Evolutionary conservation across 2,888 invertebrate species (phyloP).

Genomic region (Ochropleura plecta): DNA sequence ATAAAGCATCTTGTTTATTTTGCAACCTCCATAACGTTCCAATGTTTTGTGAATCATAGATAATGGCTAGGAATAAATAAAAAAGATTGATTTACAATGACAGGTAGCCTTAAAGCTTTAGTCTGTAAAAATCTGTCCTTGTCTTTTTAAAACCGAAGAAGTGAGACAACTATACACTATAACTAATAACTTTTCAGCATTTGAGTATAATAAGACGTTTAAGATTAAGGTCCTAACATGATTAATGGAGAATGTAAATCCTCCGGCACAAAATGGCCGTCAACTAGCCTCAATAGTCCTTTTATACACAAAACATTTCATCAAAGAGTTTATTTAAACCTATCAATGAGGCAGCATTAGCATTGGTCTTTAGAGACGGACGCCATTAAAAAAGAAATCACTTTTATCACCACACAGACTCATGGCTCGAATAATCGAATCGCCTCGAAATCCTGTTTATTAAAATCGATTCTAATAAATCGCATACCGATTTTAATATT

Average conservation of each 20-base stretch:
- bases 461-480: slow-evolving; percentile 46
- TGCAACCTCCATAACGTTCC: neutral
- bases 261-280: neutral
- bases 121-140: slow-evolving; percentile 2
- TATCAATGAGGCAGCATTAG: slow-evolving; percentile 11
- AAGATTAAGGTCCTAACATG: slow-evolving; percentile 1
- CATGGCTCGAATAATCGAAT: slow-evolving; percentile 29
- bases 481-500: slow-evolving; percentile 38
- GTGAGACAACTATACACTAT: slow-evolving; percentile 6
- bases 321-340: slow-evolving; percentile 20
- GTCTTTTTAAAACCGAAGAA: slow-evolving; percentile 14
- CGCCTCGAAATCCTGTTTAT: slow-evolving; percentile 42
- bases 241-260: slow-evolving; percentile 27
- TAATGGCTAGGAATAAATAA: neutral
- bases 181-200: slow-evolving; percentile 1
- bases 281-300: neutral
- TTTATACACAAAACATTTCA: slow-evolving; percentile 27
- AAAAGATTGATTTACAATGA: neutral
- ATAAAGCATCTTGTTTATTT: slow-evolving; percentile 4
- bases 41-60: slow-evolving; percentile 18
- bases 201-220: neutral
- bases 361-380: slow-evolving; percentile 14
- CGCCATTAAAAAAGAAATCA: slow-evolving; percentile 38
- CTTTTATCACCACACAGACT: slow-evolving; percentile 17
- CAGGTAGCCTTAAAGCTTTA: neutral